A percentile compares a stretch with the other conserved stretches of the same genome.
Evolutionary conservation across 1,140 invertebrate species (phyloP).

Genomic region (Listronotus bonariensis): DNA sequence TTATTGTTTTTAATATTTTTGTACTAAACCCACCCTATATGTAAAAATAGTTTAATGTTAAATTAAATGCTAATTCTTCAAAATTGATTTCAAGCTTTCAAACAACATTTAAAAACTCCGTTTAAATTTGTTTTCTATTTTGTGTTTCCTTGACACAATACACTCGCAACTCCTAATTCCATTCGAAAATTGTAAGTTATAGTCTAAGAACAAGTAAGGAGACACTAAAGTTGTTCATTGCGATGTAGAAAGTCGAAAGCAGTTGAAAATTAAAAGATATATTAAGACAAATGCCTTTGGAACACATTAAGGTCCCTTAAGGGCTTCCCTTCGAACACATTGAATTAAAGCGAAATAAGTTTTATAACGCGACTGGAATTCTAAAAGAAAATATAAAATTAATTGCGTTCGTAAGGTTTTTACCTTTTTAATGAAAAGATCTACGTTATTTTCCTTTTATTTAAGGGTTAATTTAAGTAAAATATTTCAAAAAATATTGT

Average conservation of each 20-base stretch:
- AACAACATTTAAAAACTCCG: no score
- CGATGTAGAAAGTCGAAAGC: conserved; percentile 7
- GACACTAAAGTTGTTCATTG: conserved; percentile 7
- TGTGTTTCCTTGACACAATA: background rate
- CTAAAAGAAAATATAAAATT: conserved; percentile 7
- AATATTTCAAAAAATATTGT: no score
- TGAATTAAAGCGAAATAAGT: conserved; percentile 9
- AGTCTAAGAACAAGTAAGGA: conserved; percentile 4
- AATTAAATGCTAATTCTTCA: no score
- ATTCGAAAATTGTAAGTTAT: conserved; percentile 6
- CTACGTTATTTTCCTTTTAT: no score
- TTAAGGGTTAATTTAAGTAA: no score
- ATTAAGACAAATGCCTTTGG: conserved; percentile 12
- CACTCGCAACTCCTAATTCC: conserved; percentile 8
- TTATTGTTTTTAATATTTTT: no score
- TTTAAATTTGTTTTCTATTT: no score
- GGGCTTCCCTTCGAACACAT: conserved; percentile 1
- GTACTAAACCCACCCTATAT: no score
- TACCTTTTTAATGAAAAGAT: background rate
- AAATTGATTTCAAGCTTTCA: no score
- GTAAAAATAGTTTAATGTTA: no score
- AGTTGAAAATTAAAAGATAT: conserved; percentile 14
- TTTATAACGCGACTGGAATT: conserved; percentile 6
- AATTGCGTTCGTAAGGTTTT: background rate
- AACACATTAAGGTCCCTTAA: conserved; percentile 11